These are phyloP conservation scores for Dysmachus trigonus DNA, from an alignment of 2,888 invertebrate genomes.

Conservation along the genomic window DNA sequence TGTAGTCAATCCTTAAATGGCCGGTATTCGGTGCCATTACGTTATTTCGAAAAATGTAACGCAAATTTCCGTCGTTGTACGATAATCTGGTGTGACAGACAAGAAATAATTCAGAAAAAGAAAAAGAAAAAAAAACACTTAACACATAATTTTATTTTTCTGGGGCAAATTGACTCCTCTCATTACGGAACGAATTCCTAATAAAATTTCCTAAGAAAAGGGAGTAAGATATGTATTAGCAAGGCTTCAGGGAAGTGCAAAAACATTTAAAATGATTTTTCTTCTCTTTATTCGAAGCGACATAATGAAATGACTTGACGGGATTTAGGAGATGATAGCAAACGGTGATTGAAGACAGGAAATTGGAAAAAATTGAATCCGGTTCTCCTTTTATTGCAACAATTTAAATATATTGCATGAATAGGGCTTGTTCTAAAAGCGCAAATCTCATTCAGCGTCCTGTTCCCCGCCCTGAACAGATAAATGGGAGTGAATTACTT, in stretches of 20 bases:
- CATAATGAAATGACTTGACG: neutral
- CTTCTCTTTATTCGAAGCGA: neutral
- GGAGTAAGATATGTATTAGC: neutral
- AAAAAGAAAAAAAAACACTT: neutral
- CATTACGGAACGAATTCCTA: neutral
- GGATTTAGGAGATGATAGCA: conserved; percentile 17
- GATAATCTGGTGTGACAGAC: no score
- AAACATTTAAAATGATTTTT: conserved; percentile 15
- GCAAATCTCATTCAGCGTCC: neutral
- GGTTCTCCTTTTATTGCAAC: conserved; percentile 20
- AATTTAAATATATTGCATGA: conserved; percentile 37
- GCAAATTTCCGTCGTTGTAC: no score
- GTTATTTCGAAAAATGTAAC: no score
- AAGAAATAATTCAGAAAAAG: neutral
- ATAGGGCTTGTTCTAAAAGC: neutral
- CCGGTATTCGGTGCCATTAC: no score
- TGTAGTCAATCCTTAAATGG: no score
- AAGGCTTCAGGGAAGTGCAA: neutral
- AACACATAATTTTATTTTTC: neutral
- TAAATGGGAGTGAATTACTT: conserved; percentile 28
- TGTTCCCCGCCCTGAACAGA: neutral
- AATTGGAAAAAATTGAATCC: conserved; percentile 37
- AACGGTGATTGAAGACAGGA: conserved; percentile 28
- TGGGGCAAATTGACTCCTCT: neutral
- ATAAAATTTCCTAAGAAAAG: neutral